Evolutionary conservation across 2,888 invertebrate genomes (phyloP).

Genomic region (Apocheima hispidaria): DNA sequence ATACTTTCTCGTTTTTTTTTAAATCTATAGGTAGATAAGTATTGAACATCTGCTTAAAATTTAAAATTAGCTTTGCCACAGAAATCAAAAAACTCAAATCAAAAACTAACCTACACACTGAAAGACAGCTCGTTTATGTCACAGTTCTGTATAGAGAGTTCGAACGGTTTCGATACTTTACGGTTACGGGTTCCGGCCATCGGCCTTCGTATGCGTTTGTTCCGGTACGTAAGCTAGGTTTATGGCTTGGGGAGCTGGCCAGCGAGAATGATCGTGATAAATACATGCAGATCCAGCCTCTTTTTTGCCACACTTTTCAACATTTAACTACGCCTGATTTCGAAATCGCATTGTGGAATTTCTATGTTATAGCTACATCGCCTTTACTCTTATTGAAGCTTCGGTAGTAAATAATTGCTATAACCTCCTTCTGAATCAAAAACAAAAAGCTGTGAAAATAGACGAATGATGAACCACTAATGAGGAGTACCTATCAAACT

Average conservation of each 20-base stretch:
- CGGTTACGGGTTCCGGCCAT: slow-evolving; percentile 5
- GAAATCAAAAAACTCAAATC: too few species aligned
- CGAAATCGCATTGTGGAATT: neutral
- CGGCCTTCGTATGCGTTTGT: slow-evolving; percentile 20
- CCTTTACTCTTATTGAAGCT: neutral
- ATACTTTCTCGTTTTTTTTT: too few species aligned
- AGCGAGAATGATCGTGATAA: slow-evolving; percentile 15
- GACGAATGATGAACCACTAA: too few species aligned
- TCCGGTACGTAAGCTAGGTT: slow-evolving; percentile 25
- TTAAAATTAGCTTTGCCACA: too few species aligned
- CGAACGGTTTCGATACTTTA: slow-evolving; percentile 23
- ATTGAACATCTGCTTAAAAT: too few species aligned
- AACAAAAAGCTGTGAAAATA: too few species aligned
- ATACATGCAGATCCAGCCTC: slow-evolving; percentile 5
- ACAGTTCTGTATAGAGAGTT: slow-evolving; percentile 10
- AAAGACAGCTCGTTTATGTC: neutral
- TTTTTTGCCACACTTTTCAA: slow-evolving; percentile 11
- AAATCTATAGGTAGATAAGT: too few species aligned
- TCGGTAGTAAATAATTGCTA: neutral
- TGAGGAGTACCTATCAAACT: neutral
- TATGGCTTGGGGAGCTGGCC: slow-evolving; percentile 9
- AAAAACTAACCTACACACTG: slow-evolving; percentile 2
- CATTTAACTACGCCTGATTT: neutral
- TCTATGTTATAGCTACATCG: neutral
- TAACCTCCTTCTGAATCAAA: too few species aligned